Evolutionary conservation across 2,888 invertebrate genomes (phyloP), one percentile per base, ranked within the genome.

Genomic region (Caenorhabditis angaria): DNA sequence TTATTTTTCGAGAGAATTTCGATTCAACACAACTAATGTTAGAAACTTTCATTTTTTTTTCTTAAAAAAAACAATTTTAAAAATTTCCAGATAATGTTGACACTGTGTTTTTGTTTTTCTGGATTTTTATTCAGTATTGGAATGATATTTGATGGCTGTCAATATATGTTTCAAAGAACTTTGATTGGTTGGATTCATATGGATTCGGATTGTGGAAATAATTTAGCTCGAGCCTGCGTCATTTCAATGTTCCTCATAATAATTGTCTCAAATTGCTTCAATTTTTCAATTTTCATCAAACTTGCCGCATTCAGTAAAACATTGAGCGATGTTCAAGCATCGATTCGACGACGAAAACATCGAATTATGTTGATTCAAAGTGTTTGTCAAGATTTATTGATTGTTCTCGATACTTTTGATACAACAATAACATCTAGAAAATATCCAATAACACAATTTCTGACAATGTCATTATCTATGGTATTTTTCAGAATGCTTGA

Each of bases 351-450:
- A 55, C 32, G 57, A 25, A 29, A 61, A 20, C 55, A 63, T 50
- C 69, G 69, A 12, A 20, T 54, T 35, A 69, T 69, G 69, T 35
- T 69, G 8, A 63, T 69, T 20, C 69, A 69, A 35, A 69, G 69
- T 51, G 60, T 55, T 18, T 64, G 69, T 53, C 69, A 69, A n/a
- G 69, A 69, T 35, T 61, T 54, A 2, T 56, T 69, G 22, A 64
- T 64, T 48, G 69, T 63, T 12, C 25, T 69, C 20, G 69, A 69
- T 27, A 64, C 69, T 12, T 69, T 69, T 41, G 63, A 69, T 27
- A 69, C 64, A 0, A 69, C 69, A 0, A 56, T 64, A n/a, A 20
- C 69, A 14, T 69, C 63, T 63, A 28, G 29, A 6, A 3, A 20
- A 18, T n/a, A 20, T 24, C 24, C 4, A 12, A 6, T 50, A 8